Evolutionary conservation across 2,888 invertebrate species (phyloP).

Genomic region (Tetranychus truncatus): DNA sequence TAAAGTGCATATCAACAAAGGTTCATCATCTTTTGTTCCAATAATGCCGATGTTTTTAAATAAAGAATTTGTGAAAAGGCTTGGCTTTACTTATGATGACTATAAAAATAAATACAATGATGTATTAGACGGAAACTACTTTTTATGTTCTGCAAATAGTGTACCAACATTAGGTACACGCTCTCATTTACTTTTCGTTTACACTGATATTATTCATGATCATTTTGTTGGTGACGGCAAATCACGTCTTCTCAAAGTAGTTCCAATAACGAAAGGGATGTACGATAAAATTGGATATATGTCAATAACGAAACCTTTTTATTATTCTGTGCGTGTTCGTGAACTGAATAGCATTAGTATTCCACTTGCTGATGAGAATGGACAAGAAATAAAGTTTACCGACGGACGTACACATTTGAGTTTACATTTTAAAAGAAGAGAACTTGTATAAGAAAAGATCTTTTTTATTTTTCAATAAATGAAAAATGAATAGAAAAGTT

Average conservation of each 20-base stretch:
- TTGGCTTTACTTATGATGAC: neutral
- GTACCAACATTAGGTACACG: neutral
- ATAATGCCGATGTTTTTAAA: neutral
- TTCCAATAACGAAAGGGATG: no score
- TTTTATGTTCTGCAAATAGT: neutral
- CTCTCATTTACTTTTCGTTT: neutral
- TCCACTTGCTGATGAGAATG: neutral
- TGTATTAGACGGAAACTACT: neutral
- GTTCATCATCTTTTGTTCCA: neutral
- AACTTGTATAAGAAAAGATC: neutral
- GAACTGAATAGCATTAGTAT: neutral
- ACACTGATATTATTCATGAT: no score
- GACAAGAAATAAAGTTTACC: neutral
- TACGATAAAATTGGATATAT: no score
- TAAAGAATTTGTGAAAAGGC: neutral
- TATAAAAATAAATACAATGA: neutral
- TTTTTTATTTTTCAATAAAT: no score
- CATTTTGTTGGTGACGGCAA: no score
- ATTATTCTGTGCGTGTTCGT: neutral
- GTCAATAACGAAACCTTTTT: neutral
- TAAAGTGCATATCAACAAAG: neutral
- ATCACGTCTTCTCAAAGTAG: no score
- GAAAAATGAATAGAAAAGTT: neutral
- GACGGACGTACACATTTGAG: neutral
- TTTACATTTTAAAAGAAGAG: slow-evolving; percentile 2